Base-by-base conservation (phyloP, 1,140 invertebrate genomes). In the Zaprionus inermis region DNA sequence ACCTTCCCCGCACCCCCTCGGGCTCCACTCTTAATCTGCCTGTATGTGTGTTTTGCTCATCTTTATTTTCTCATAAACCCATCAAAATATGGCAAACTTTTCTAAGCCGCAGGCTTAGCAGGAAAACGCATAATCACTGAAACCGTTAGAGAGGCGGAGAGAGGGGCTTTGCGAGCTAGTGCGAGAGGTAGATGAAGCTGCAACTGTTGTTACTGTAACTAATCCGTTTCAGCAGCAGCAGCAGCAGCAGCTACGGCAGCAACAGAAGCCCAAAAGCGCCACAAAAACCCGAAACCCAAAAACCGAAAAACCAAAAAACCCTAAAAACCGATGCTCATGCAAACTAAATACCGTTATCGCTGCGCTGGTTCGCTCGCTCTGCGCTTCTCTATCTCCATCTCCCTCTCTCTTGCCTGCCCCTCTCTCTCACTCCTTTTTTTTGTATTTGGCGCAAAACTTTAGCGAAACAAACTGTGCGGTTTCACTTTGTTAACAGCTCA, bases 401-500 rank as follows among this genome's bases (percentile, higher is more conserved):
- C 38, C 7, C 2, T 38, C 14, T 0, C 2, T 41, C 36, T 7
- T n/a, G 6, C 7, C 14, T 38, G 3, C 22, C 4, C 22, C 4
- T 1, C 36, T 38, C 1, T 38, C 36, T 2, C 2, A 38, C n/a
- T 57, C 22, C 5, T 44, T 60, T 44, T 22, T 51, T 72, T 30
- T 68, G 38, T 55, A 38, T 69, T 52, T 60, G n/a, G 46, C 46
- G 32, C 55, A 52, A 66, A 88, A 89, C 77, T 88, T 89, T 88
- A 76, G 52, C 72, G 82, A 80, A 88, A 88, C 88, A 88, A 88
- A 84, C 84, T 89, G 70, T 88, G 84, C 84, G 84, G 84, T 88
- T 88, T 88, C 84, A 88, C 84, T 88, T 88, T 88, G 84, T 89
- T 88, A 89, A 89, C 85, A 88, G 80, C 84, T 88, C 80, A 70